These are phyloP conservation scores for Rhingia rostrata DNA, from an alignment of 2,888 invertebrate species.

Conservation along the genomic window DNA sequence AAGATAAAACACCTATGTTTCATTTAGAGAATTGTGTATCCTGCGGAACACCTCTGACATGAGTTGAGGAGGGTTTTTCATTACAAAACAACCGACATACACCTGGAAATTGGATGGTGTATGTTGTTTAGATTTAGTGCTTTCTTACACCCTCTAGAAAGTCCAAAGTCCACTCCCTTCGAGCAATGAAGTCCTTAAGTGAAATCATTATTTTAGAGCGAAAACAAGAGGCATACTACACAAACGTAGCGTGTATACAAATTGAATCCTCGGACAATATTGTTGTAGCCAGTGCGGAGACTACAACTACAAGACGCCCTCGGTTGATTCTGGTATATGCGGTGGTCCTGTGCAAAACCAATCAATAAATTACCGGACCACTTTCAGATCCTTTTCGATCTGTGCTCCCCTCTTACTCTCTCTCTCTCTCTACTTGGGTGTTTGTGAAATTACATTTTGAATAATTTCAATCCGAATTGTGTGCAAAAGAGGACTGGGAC, in stretches of 20 bases:
- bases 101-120: conserved; percentile 27
- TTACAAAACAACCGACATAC: conserved; percentile 22
- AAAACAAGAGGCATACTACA: conserved; percentile 41
- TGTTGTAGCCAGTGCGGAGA: conserved; percentile 1
- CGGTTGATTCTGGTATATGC: neutral
- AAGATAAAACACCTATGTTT: conserved; percentile 67
- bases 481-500: conserved; percentile 46
- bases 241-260: conserved; percentile 36
- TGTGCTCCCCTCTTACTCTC: conserved; percentile 13
- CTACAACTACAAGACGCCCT: conserved; percentile 46
- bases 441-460: conserved; percentile 72
- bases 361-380: conserved; percentile 71
- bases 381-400: conserved; percentile 71
- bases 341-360: conserved; percentile 58
- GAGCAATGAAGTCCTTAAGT: conserved; percentile 63
- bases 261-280: conserved; percentile 59
- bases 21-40: conserved; percentile 69
- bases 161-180: conserved; percentile 46
- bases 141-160: conserved; percentile 68
- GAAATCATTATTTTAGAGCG: conserved; percentile 70
- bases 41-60: conserved; percentile 72
- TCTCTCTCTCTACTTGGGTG: conserved; percentile 29
- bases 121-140: conserved; percentile 70
- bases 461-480: conserved; percentile 72
- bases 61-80: conserved; percentile 30